Evolutionary conservation across 2,888 invertebrate genomes (phyloP).

Genomic region (Chymomyza procnemis): DNA sequence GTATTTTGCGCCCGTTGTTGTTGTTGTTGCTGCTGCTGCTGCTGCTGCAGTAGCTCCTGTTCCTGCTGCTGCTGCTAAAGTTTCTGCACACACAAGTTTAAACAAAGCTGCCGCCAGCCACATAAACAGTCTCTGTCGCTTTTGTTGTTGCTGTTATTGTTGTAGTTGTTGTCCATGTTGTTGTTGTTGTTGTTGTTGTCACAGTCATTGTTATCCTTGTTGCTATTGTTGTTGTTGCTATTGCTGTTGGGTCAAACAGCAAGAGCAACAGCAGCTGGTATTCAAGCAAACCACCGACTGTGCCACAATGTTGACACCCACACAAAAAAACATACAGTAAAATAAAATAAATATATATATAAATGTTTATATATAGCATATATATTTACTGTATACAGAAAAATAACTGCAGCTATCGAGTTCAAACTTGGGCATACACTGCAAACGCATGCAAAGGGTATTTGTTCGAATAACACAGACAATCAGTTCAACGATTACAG

Average conservation of each 20-base stretch:
- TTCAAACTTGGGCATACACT: no score
- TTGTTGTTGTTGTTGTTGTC: not conserved
- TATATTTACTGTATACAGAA: not conserved
- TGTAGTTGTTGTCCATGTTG: not conserved
- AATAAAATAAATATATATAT: not conserved
- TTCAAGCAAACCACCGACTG: conserved; percentile 18
- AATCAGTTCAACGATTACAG: no score
- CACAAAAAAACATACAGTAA: conserved; percentile 49
- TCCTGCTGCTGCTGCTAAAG: conserved; percentile 59
- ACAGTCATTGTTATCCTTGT: conserved; percentile 21
- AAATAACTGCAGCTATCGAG: not conserved
- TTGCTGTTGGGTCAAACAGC: conserved; percentile 2
- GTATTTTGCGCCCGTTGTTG: conserved; percentile 60
- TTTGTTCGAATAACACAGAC: no score
- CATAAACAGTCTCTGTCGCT: conserved; percentile 69
- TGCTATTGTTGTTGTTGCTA: conserved; percentile 50
- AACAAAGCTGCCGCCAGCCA: conserved; percentile 73
- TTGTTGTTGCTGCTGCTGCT: not conserved
- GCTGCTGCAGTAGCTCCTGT: conserved; percentile 20
- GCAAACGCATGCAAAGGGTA: no score
- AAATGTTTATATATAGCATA: not conserved
- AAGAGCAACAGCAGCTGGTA: conserved; percentile 23
- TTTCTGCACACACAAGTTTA: conserved; percentile 72
- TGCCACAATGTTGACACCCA: conserved; percentile 43
- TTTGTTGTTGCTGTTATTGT: conserved; percentile 41